Evolutionary conservation across 2,888 invertebrate genomes (phyloP).

Genomic region (Acleris laterana): DNA sequence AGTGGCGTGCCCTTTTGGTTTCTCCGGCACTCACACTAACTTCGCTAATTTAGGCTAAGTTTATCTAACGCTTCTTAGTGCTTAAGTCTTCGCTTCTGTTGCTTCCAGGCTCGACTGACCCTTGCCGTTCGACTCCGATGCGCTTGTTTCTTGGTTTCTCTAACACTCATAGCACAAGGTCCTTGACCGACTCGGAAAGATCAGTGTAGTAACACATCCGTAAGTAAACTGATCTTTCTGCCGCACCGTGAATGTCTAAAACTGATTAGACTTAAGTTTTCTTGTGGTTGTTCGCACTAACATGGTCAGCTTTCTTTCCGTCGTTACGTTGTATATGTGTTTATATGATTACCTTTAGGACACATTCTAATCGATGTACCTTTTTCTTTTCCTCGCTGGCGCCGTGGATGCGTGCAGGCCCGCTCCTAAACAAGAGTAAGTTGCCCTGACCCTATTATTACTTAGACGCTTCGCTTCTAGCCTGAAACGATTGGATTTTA

Average conservation of each 20-base stretch:
- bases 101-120: constrained; percentile 67
- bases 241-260: constrained; percentile 42
- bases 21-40: constrained; percentile 78
- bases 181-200: constrained; percentile 50
- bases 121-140: constrained; percentile 57
- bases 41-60: constrained; percentile 78
- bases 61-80: constrained; percentile 74
- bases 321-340: constrained; percentile 49
- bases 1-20: constrained; percentile 82
- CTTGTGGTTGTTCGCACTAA: constrained; percentile 54
- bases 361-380: constrained; percentile 64
- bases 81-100: constrained; percentile 69
- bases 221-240: constrained; percentile 61
- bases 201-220: constrained; percentile 50
- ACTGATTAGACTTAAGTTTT: constrained; percentile 31
- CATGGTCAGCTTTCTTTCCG: constrained; percentile 57
- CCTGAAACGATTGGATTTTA: constrained; percentile 60
- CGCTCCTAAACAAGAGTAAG: constrained; percentile 88
- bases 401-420: constrained; percentile 81
- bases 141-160: constrained; percentile 59
- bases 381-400: constrained; percentile 72
- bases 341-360: constrained; percentile 42
- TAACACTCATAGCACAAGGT: constrained; percentile 50
- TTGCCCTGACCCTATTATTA: constrained; percentile 54
- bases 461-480: constrained; percentile 72